Conservation (phyloP, 2,113 vertebrate genomes). For the Rhizomys pruinosus region DNA sequence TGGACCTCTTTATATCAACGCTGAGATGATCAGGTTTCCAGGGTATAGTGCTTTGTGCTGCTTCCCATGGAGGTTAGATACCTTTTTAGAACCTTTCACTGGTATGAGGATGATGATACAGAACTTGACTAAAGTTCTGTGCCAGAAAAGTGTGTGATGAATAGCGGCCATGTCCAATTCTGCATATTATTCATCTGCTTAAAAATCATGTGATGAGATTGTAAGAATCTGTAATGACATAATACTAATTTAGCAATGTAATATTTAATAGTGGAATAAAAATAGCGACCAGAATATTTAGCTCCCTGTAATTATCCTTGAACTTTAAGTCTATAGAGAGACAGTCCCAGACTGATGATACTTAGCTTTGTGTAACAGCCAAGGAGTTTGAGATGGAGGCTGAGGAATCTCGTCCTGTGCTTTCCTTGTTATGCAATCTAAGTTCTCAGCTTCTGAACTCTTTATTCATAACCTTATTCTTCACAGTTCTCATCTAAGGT, state of each 20-base stretch:
- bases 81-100: not conserved
- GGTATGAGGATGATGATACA: not conserved
- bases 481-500: not conserved
- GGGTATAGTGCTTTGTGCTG: not conserved
- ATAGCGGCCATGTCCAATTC: not conserved
- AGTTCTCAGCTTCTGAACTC: not conserved
- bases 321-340: conserved; percentile 43
- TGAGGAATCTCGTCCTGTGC: not conserved
- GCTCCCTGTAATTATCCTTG: conserved; percentile 37
- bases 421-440: not conserved
- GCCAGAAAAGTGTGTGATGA: conserved; percentile 21
- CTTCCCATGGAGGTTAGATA: not conserved
- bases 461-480: not conserved
- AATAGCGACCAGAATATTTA: conserved; percentile 56
- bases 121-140: conserved; percentile 24
- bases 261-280: conserved; percentile 59
- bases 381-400: not conserved
- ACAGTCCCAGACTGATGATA: not conserved
- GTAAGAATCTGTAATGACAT: not conserved
- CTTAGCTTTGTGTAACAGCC: not conserved
- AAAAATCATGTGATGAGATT: conserved; percentile 23
- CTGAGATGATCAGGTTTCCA: not conserved
- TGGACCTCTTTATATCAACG: not conserved
- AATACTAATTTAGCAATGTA: conserved; percentile 58
- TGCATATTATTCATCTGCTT: not conserved